Percentiles rank a stretch among this genome's conserved stretches.
Evolutionary conservation across 2,797 vertebrate genomes (phyloP).

Genomic region (Pseudochirops corinnae): DNA sequence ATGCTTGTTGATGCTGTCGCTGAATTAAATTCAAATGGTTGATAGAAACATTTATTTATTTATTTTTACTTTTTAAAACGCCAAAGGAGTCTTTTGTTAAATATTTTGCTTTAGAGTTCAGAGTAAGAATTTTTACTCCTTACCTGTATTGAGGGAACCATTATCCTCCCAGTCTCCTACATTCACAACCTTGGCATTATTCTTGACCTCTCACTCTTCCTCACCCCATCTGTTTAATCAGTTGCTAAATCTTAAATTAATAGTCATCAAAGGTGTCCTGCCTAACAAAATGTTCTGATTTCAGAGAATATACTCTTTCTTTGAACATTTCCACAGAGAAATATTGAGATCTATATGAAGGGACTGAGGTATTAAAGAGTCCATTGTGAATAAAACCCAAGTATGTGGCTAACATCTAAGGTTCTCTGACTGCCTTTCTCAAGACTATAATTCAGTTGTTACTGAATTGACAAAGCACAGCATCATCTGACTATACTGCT

Average conservation of each 20-base stretch:
- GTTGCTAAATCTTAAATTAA: background rate
- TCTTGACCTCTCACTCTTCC: background rate
- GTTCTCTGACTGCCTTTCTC: background rate
- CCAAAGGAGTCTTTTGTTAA: background rate
- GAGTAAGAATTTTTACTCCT: background rate
- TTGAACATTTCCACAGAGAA: background rate
- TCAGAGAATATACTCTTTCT: background rate
- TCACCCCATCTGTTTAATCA: background rate
- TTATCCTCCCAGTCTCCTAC: background rate
- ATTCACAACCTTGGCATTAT: background rate
- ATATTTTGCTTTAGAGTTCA: background rate
- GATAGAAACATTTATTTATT: background rate
- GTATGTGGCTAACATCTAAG: background rate
- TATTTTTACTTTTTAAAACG: background rate
- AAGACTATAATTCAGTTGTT: background rate
- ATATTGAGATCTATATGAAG: background rate
- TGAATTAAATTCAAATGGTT: background rate
- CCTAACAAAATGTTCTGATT: background rate
- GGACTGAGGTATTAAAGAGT: background rate
- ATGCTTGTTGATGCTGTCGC: background rate
- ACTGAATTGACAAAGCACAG: background rate
- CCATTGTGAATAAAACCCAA: background rate
- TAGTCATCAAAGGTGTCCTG: background rate
- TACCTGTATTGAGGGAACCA: background rate
- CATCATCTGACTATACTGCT: background rate